Conservation (phyloP, 1,140 invertebrate genomes). For the Mycetomoellerius zeteki region DNA sequence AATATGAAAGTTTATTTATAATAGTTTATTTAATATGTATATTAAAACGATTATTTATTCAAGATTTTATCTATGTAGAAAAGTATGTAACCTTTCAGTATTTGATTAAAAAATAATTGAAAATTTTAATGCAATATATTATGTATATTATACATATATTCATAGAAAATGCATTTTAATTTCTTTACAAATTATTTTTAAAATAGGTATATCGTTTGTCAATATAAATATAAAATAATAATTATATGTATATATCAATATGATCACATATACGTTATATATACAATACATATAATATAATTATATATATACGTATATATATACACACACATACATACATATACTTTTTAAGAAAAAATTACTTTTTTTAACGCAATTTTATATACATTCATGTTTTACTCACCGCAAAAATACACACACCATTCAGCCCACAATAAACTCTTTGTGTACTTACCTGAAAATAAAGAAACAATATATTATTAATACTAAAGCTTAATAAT, state of each 20-base stretch:
- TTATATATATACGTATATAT: too few species aligned
- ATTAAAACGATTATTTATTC: not conserved
- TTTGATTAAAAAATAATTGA: not conserved
- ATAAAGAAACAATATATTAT: constrained; percentile 8
- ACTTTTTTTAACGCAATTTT: not conserved
- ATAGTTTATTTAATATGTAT: not conserved
- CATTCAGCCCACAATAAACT: not conserved
- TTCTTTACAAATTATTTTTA: not conserved
- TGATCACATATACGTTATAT: too few species aligned
- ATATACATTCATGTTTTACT: constrained; percentile 23
- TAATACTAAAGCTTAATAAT: constrained; percentile 19
- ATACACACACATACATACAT: too few species aligned
- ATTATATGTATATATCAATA: too few species aligned
- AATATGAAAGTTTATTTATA: not conserved
- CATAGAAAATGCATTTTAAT: too few species aligned
- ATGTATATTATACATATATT: not conserved
- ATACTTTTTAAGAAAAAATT: not conserved
- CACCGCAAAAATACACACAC: not conserved
- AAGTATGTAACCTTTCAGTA: not conserved
- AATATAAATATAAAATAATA: too few species aligned
- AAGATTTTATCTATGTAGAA: not conserved
- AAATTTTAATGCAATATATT: not conserved
- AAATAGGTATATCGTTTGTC: not conserved
- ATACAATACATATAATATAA: not conserved
- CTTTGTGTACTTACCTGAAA: constrained; percentile 37